Conservation (phyloP, 2,888 invertebrate genomes). For the Xestia ashworthii region DNA sequence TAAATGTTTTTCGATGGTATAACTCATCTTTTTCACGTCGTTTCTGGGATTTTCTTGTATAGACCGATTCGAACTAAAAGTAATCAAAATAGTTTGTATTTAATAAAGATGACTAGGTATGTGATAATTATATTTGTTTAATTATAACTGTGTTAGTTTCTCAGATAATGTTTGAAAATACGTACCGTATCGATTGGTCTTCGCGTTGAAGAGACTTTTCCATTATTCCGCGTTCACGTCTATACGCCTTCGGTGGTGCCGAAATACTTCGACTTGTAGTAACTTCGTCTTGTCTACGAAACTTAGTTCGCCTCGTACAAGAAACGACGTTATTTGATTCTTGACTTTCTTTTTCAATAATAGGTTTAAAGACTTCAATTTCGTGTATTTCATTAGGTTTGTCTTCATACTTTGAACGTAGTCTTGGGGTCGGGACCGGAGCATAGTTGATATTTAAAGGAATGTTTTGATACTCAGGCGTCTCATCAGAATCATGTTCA, state of each 20-base stretch:
- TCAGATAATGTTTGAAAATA: slow-evolving; percentile 35
- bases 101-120: slow-evolving; percentile 12
- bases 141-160: slow-evolving; percentile 24
- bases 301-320: slow-evolving; percentile 74
- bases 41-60: slow-evolving; percentile 56
- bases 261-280: slow-evolving; percentile 80
- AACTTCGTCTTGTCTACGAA: slow-evolving; percentile 74
- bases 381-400: slow-evolving; percentile 72
- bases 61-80: slow-evolving; percentile 56
- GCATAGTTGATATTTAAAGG: slow-evolving; percentile 76
- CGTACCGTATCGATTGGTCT: slow-evolving; percentile 67
- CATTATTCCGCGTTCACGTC: slow-evolving; percentile 62
- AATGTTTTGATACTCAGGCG: slow-evolving; percentile 85
- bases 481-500: slow-evolving; percentile 85
- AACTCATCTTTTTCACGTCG: slow-evolving; percentile 36
- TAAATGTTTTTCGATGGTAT: slow-evolving; percentile 47
- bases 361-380: slow-evolving; percentile 76
- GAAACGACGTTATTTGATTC: slow-evolving; percentile 58
- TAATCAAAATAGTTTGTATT: slow-evolving; percentile 51
- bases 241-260: slow-evolving; percentile 80
- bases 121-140: slow-evolving; percentile 12
- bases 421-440: slow-evolving; percentile 82
- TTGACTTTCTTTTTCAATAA: slow-evolving; percentile 78
- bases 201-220: slow-evolving; percentile 64
- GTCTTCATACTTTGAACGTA: slow-evolving; percentile 78